Evolutionary conservation across 2,113 vertebrate species (phyloP).

Genomic region (Myiopsitta monachus): DNA sequence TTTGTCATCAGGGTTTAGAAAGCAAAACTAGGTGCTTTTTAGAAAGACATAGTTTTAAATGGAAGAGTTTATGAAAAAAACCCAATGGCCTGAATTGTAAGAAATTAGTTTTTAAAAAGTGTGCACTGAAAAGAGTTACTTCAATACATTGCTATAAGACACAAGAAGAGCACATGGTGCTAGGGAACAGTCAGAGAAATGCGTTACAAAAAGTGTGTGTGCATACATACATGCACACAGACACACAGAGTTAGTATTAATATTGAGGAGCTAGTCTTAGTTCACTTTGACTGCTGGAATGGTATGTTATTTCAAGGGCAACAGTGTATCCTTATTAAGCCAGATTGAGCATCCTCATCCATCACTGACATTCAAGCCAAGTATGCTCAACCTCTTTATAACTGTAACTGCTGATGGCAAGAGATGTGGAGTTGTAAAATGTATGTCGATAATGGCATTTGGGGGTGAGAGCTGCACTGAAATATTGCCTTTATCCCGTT

Average conservation of each 20-base stretch:
- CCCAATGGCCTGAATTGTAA: neutral
- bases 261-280: neutral
- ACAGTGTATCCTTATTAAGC: conserved; percentile 38
- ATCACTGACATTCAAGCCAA: conserved; percentile 31
- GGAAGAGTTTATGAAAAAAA: neutral
- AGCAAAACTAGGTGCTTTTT: neutral
- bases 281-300: neutral
- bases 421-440: conserved; percentile 23
- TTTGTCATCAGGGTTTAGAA: neutral
- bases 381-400: neutral
- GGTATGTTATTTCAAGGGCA: conserved; percentile 17
- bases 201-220: neutral
- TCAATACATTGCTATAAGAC: neutral
- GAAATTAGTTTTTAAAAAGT: neutral
- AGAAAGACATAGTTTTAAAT: neutral
- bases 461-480: neutral
- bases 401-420: neutral
- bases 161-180: neutral
- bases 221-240: neutral
- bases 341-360: neutral
- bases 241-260: neutral
- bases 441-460: neutral
- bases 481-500: conserved; percentile 15
- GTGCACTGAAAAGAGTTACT: neutral
- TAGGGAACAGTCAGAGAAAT: neutral